phyloP scores from a whole-genome alignment of 2,888 invertebrate species.

The Acanthopleura granulata region DNA sequence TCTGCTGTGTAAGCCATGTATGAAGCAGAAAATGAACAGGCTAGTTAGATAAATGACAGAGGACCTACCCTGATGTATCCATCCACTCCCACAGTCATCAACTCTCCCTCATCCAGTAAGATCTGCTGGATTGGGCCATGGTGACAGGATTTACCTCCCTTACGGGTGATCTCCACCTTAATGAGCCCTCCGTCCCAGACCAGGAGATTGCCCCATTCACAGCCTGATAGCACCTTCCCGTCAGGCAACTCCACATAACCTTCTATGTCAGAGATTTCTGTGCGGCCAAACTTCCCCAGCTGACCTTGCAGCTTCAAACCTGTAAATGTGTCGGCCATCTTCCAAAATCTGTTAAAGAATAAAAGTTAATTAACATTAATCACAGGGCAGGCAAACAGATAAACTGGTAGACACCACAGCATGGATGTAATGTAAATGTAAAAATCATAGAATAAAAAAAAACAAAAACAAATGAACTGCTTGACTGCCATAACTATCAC shows the following conservation, averaged over 20 bases:
- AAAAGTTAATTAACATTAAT: not conserved
- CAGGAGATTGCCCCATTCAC: constrained; percentile 91
- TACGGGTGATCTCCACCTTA: constrained; percentile 74
- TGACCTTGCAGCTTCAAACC: constrained; percentile 90
- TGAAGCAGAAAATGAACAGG: too few species aligned
- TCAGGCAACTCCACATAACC: constrained; percentile 89
- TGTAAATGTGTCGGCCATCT: constrained; percentile 91
- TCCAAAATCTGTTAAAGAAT: constrained; percentile 85
- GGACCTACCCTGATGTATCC: constrained; percentile 66
- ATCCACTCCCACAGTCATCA: constrained; percentile 74
- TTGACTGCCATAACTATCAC: too few species aligned
- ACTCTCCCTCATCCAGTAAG: constrained; percentile 73
- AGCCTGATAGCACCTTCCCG: constrained; percentile 90
- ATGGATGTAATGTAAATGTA: too few species aligned
- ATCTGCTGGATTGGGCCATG: constrained; percentile 80
- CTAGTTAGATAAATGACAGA: too few species aligned
- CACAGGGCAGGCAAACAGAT: too few species aligned
- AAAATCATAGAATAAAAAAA: too few species aligned
- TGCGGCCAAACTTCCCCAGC: constrained; percentile 91
- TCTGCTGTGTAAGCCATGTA: too few species aligned
- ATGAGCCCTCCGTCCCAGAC: constrained; percentile 93
- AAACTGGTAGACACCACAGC: too few species aligned
- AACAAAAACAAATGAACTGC: too few species aligned
- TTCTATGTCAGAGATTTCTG: constrained; percentile 89
- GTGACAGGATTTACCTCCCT: constrained; percentile 80